Percentiles rank a stretch among this genome's conserved stretches.
Conservation (phyloP, 1,140 invertebrate species). For the Tetragnatha versicolor region DNA sequence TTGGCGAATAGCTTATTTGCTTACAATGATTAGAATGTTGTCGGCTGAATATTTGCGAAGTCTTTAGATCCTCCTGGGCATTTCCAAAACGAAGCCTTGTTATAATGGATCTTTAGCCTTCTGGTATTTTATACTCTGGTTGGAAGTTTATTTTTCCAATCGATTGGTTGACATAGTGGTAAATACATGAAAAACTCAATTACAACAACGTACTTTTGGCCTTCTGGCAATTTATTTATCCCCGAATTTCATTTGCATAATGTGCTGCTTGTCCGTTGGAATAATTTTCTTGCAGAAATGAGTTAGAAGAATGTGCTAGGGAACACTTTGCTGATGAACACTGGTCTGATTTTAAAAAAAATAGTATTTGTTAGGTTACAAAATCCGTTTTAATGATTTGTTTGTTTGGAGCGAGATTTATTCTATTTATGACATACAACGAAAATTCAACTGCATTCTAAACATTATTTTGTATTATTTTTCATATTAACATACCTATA, state of each 20-base stretch:
- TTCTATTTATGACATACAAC: no score
- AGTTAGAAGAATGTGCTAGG: no score
- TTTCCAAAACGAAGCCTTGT: conserved; percentile 34
- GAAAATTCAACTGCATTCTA: no score
- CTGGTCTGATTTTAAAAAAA: no score
- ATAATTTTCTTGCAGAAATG: conserved; percentile 12
- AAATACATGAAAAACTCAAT: conserved; percentile 53
- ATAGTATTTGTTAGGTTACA: no score
- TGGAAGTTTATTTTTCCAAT: conserved; percentile 23
- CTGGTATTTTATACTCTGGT: conserved; percentile 12
- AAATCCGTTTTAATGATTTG: no score
- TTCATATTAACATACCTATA: no score
- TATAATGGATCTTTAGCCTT: conserved; percentile 37
- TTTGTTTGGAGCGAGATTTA: no score
- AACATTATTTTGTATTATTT: no score
- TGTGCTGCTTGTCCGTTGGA: not conserved
- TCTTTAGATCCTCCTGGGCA: conserved; percentile 14
- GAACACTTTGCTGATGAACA: no score
- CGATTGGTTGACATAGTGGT: conserved; percentile 47
- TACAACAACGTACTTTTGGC: conserved; percentile 13
- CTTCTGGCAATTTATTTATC: conserved; percentile 49
- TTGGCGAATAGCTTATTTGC: conserved; percentile 43
- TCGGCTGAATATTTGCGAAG: conserved; percentile 45
- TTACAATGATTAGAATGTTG: conserved; percentile 50
- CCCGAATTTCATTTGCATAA: conserved; percentile 49